These are phyloP conservation scores for Antheraea mylitta DNA, from an alignment of 1,140 invertebrate genomes.

Conservation along the genomic window DNA sequence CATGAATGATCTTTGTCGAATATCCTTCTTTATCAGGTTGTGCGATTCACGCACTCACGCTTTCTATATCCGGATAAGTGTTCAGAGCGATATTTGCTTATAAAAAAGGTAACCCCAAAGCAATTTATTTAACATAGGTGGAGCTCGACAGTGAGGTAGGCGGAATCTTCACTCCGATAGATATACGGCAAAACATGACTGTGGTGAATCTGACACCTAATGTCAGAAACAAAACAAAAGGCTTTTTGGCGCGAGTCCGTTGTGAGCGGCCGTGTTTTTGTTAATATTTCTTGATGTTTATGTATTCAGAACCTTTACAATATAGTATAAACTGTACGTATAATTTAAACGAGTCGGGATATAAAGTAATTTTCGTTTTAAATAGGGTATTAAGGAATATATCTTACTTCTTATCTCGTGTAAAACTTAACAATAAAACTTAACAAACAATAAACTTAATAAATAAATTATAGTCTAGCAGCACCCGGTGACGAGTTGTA, in stretches of 20 bases:
- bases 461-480: no score
- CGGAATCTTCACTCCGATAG: conserved; percentile 11
- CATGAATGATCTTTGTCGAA: no score
- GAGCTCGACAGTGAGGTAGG: conserved; percentile 2
- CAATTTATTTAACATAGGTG: conserved; percentile 11
- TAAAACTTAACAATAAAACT: no score
- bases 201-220: conserved; percentile 6
- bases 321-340: background rate
- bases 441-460: no score
- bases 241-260: background rate
- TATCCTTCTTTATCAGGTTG: no score
- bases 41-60: background rate
- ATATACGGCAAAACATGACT: conserved; percentile 10
- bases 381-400: no score
- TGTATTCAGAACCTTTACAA: conserved; percentile 3
- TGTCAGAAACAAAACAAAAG: conserved; percentile 1
- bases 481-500: no score
- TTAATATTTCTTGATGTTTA: background rate
- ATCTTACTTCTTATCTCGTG: no score
- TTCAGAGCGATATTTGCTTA: background rate
- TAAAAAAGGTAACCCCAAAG: conserved; percentile 4
- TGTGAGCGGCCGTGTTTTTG: background rate
- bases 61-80: background rate
- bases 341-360: no score
- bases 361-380: no score